Evolutionary conservation across 2,888 invertebrate species (phyloP), one percentile per base, ranked within the genome.

Genomic region (Gastrophysa polygoni): DNA sequence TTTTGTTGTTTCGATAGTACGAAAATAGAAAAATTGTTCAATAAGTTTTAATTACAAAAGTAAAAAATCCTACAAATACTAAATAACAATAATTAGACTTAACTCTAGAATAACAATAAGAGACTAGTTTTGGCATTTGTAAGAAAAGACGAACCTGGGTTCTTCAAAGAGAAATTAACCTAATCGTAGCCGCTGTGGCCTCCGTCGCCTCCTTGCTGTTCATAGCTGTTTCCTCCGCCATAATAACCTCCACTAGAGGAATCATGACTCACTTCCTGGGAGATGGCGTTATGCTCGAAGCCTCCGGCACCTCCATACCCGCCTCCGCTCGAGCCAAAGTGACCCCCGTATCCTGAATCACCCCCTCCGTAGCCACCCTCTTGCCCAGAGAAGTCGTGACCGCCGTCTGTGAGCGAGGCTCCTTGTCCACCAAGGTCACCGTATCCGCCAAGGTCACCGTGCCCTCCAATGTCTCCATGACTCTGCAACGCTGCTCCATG

Each of bases 71-170:
- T 17, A 43, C 14, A 14, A 29, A 18, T 21, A 57, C 32, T 49
- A 57, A 49, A 16, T 14, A 43, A 47, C 21, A 48, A 46, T 43
- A 32, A 44, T 51, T 29, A 11, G 38, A 52, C 54, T 54, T 54
- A 49, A 48, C 18, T 29, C 47, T 57, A 44, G 32, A 60, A 43
- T 59, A 60, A 64, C 60, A 58, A 38, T 57, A 63, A 50, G 57
- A 52, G 67, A 67, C 67, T 67, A 67, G 67, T 64, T 60, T 56
- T 62, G 67, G 60, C 64, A 64, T 64, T 64, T 63, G 63, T 66
- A 63, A 57, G 56, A 47, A 32, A 55, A 24, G 20, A 24, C n/a
- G 14, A 52, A 44, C 14, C 44, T 14, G 48, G 29, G 20, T 16
- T 24, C 8, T 10, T 21, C 21, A 48, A 34, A 58, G 51, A 47